Evolutionary conservation across 2,113 vertebrate species (phyloP).

Genomic region (Sitta europaea): DNA sequence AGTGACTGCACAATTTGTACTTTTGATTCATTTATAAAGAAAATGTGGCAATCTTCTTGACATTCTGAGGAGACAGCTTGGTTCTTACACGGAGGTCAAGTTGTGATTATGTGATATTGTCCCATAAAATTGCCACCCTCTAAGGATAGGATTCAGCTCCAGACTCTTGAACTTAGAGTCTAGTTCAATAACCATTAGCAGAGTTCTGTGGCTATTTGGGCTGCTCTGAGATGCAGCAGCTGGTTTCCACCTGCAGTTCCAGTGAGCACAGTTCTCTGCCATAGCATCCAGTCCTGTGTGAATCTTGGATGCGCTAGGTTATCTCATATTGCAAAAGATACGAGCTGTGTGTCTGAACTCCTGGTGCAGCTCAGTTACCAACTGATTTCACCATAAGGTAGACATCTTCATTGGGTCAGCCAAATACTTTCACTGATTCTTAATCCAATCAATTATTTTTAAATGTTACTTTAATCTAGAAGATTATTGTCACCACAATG

Average conservation of each 20-base stretch:
- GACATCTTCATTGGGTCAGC: neutral
- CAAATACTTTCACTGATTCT: neutral
- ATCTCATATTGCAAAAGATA: neutral
- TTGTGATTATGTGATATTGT: neutral
- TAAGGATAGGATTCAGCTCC: neutral
- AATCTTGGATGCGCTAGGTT: neutral
- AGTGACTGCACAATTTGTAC: neutral
- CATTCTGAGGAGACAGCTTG: neutral
- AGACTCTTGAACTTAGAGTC: neutral
- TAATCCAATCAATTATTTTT: neutral
- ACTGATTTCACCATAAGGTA: neutral
- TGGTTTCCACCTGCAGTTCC: neutral
- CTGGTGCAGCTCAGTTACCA: neutral
- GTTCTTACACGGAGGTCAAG: neutral
- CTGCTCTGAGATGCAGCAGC: neutral
- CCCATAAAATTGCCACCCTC: neutral
- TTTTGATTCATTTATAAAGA: neutral
- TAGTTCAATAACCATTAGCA: neutral
- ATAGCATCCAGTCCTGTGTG: neutral
- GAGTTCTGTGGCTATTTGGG: neutral
- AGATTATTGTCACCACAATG: neutral
- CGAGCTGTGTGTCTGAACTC: neutral
- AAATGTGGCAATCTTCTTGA: neutral
- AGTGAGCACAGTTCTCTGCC: neutral
- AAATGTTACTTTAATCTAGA: neutral